Base-by-base conservation (phyloP, 2,888 invertebrate species). In the Pristionchus japonicus region DNA sequence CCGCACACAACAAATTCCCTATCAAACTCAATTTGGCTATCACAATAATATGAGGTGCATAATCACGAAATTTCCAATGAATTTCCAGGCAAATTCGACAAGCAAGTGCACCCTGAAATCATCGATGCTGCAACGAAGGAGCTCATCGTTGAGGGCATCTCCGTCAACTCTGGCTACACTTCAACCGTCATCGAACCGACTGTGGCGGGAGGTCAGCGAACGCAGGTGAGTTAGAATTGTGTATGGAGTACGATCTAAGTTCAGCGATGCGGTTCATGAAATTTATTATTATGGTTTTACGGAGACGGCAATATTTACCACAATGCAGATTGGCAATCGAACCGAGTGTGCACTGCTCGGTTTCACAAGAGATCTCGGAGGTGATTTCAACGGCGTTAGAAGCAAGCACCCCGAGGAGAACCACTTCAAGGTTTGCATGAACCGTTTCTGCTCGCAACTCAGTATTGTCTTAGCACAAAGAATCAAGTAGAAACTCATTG, bases 101-200 rank as follows among this genome's bases (percentile, higher is more conserved):
- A 91, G 61, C 67, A 40, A 47, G 89, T 89, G n/a, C 87, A 82
- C 17, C 89, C 88, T 23, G 90, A 90, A 11, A 40, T 84, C 31
- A n/a, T 92, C 74, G 91, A 91, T 57, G 61, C 83, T 31, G 37
- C 67, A 4, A 92, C 92, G n/a, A 83, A 89, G 3, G 90, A 91
- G 20, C 95, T 97, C 88, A 95, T 99, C 92, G 95, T 98, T 49
- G 97, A 98, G 94, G 97, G 97, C 74, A 97, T 99, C 91, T 96
- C 98, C 23, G 90, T 92, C 61, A 92, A 92, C 90, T 89, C 90
- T 43, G 91, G 91, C n/a, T 93, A 92, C 88, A 89, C 89, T 43
- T 91, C 92, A 1, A 89, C 89, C 0, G 91, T 91, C 20, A 61
- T 90, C 2, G 67, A 77, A 27, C 90, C 91, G 15, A 90, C 88